Base-by-base conservation (phyloP, 2,888 invertebrate genomes). In the Mythimna pallens region DNA sequence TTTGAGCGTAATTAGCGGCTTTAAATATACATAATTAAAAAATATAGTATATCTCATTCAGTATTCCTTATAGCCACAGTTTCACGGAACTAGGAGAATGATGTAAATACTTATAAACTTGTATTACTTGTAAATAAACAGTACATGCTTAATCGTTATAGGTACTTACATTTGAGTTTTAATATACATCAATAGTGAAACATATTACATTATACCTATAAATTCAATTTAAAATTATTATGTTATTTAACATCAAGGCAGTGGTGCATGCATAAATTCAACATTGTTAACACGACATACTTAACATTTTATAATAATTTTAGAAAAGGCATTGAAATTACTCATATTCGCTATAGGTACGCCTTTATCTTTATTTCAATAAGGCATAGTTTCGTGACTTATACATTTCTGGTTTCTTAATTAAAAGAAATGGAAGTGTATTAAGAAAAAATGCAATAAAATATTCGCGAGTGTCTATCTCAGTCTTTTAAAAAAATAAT, bases 241-340 rank as follows among this genome's bases (percentile, higher is more conserved):
- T 90, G 89, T 90, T 90, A 90, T 84, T 90, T 90, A 93, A 92
- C 92, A 92, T 92, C 92, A 93, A 94, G 94, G 94, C 94, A 94
- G 94, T 94, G 93, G 91, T 93, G 90, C 88, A 92, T 91, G 91
- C 91, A 91, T 90, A 90, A 89, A 88, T 90, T 90, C 87, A 90
- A 92, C 90, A 88, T 86, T 86, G 79, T 89, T 88, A 89, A 87
- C 83, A 89, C 87, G 87, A 90, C 78, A 83, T 86, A 87, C 84
- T 87, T 88, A 89, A 86, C 85, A 86, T 76, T 89, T 86, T 88
- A 87, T 85, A 86, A 86, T 88, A 83, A 85, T 85, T 89, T 86
- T 88, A 83, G 84, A 89, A 88, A 86, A 86, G 86, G 89, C 89
- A 85, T 83, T 85, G 76, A 84, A 84, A 69, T 83, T 85, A 86